A percentile compares a stretch with the other conserved stretches of the same genome.
Conservation (phyloP, 2,113 vertebrate genomes). For the Pedetes capensis region DNA sequence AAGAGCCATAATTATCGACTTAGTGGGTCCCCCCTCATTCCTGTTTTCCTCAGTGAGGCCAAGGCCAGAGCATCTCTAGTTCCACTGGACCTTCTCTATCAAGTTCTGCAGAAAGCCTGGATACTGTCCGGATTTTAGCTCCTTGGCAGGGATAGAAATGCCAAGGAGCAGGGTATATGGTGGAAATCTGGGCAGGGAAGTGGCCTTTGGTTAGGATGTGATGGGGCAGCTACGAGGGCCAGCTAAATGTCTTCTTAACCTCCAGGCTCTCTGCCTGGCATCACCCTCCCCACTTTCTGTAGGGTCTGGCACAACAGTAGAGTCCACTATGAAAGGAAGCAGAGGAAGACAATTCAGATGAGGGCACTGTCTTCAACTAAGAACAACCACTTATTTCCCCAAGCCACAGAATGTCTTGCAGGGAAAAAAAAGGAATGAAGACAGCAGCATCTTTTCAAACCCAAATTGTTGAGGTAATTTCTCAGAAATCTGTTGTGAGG, state of each 20-base stretch:
- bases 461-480: constrained; percentile 4
- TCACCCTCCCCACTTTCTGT: neutral
- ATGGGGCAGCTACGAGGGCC: accelerated
- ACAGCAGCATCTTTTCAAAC: neutral
- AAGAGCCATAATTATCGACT: neutral
- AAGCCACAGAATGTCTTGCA: neutral
- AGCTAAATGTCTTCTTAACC: too few relatives aligned
- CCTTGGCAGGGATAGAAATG: neutral
- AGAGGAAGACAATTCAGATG: neutral
- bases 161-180: neutral
- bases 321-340: neutral
- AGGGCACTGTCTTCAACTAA: neutral
- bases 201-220: neutral
- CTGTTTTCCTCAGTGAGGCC: neutral
- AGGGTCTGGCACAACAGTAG: neutral
- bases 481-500: constrained; percentile 40
- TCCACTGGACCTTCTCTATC: neutral
- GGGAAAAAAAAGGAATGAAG: neutral
- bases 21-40: neutral
- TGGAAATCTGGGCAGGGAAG: neutral
- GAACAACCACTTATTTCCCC: neutral
- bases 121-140: too few relatives aligned
- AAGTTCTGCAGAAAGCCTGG: neutral
- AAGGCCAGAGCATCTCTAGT: too few relatives aligned
- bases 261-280: neutral